phyloP scores from a whole-genome alignment of 2,888 invertebrate genomes.

The Caenorhabditis macrosperma region DNA sequence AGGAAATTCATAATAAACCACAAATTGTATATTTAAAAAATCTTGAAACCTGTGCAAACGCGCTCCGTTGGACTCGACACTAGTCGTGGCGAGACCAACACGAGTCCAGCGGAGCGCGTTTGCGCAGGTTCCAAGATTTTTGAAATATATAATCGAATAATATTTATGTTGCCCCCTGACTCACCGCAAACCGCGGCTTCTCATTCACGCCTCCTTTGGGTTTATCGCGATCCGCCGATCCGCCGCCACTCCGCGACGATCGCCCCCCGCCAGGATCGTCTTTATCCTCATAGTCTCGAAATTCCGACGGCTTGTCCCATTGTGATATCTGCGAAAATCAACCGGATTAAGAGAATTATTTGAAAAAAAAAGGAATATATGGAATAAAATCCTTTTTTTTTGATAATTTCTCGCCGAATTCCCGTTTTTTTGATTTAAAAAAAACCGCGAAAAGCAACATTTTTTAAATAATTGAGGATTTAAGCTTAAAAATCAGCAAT shows the following conservation, averaged over 20 bases:
- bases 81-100: no score
- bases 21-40: no score
- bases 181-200: conserved; percentile 21
- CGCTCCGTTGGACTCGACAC: no score
- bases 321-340: conserved; percentile 26
- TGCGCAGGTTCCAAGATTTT: no score
- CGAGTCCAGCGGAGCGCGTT: no score
- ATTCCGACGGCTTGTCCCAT: conserved; percentile 31
- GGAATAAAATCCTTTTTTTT: neutral
- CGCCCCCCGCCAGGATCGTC: neutral
- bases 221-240: conserved; percentile 4
- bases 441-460: no score
- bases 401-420: neutral
- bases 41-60: conserved; percentile 1
- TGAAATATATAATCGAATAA: no score
- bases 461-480: no score
- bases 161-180: no score
- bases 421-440: neutral
- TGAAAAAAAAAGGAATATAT: neutral
- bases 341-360: neutral
- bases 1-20: no score
- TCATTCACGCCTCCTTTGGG: conserved; percentile 26
- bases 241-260: no score
- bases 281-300: neutral
- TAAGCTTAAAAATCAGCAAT: no score